These are phyloP conservation scores for Micromys minutus DNA, from an alignment of 2,113 vertebrate genomes.

Conservation along the genomic window DNA sequence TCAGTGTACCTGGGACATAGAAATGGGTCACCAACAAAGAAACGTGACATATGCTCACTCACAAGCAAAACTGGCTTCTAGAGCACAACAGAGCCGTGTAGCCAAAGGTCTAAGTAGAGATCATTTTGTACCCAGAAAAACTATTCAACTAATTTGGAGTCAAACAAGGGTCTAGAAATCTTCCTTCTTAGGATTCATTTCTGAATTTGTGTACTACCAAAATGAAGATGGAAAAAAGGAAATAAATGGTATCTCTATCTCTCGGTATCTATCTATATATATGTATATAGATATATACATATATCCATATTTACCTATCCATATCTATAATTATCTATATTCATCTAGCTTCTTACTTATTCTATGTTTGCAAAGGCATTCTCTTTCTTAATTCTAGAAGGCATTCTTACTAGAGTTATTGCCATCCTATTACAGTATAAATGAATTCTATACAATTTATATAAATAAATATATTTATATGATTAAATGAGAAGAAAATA, in stretches of 20 bases:
- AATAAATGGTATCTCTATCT: neutral
- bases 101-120: neutral
- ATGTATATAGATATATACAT: no score
- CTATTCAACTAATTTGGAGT: neutral
- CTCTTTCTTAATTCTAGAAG: no score
- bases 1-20: neutral
- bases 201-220: neutral
- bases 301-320: no score
- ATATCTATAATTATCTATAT: no score
- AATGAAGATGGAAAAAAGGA: neutral
- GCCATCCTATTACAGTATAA: no score
- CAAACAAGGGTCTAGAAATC: neutral
- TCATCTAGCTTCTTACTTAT: no score
- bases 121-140: constrained; percentile 2
- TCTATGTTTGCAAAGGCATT: no score
- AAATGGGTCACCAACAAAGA: neutral
- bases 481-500: neutral
- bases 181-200: neutral
- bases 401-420: no score
- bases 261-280: no score
- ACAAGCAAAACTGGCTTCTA: neutral
- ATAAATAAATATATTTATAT: neutral
- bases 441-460: no score
- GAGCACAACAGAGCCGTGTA: neutral
- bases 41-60: neutral